Base-by-base conservation (phyloP, 1,140 invertebrate species). In the Drosophila nasuta region DNA sequence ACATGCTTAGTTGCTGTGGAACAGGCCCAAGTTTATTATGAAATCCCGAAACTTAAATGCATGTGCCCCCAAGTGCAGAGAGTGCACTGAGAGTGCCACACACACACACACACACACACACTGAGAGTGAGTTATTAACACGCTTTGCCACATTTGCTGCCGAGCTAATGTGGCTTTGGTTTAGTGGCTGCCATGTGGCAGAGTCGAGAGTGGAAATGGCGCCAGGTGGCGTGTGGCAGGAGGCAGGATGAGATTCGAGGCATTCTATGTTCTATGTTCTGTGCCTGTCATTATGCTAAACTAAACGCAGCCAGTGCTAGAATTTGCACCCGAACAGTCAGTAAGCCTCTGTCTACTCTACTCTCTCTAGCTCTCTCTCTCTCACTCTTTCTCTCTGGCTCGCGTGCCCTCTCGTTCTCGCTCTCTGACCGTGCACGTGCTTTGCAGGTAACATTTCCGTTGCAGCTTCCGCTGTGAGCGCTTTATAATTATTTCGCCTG, bases 401-500 rank as follows among this genome's bases (percentile, higher is more conserved):
- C 6, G 35, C 10, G 6, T 10, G 35, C 35, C 41, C 11, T 5
- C 51, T 5, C 52, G 8, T 49, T 6, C 33, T 35, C 25, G 30
- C 30, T 45, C 38, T 45, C 45, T 41, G 48, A 49, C 49, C 35
- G 30, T 77, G 85, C 81, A 88, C 85, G 85, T 88, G 85, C 85
- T 87, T 85, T 85, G 86, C 83, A 89, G 85, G 86, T 90, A 89
- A 89, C 85, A 89, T 89, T 89, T 89, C 85, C 85, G 81, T 89
- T 89, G 85, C 86, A 85, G 85, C 85, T 89, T 89, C 85, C 85
- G 85, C 78, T 90, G 67, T 64, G 86, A 88, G 86, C 86, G 86
- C 86, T 89, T 89, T 90, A 89, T 89, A 89, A 90, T 89, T 89
- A 89, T 89, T 89, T 89, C 76, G 86, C 86, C 81, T 90, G 81